phyloP scores from a whole-genome alignment of 1,140 invertebrate genomes.

The Drosophila pallidifrons region DNA sequence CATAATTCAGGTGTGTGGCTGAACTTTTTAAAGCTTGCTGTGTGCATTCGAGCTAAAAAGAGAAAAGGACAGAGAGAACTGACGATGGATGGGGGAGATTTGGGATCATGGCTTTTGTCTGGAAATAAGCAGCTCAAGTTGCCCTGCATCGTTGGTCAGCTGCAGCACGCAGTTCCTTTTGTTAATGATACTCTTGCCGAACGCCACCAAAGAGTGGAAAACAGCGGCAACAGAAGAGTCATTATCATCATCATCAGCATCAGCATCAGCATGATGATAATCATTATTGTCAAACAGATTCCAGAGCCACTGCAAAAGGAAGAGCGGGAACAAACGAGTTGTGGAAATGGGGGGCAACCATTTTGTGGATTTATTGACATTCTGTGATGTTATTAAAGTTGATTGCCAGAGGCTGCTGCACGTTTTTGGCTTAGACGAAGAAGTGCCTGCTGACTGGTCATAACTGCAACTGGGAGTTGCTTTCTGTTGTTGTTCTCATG shows the following conservation, averaged over 20 bases:
- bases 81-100: neutral
- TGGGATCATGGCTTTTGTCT: conserved; percentile 37
- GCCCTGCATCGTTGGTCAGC: conserved; percentile 43
- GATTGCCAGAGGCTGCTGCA: conserved; percentile 79
- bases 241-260: conserved; percentile 6
- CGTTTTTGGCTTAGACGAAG: conserved; percentile 77
- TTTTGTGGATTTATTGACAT: conserved; percentile 84
- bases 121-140: conserved; percentile 70
- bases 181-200: conserved; percentile 81
- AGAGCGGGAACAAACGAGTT: conserved; percentile 17
- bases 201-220: conserved; percentile 12
- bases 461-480: conserved; percentile 15
- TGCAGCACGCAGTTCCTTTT: conserved; percentile 79
- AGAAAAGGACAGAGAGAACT: neutral
- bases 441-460: conserved; percentile 44
- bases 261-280: conserved; percentile 41
- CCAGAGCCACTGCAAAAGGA: conserved; percentile 28
- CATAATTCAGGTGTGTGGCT: neutral
- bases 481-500: conserved; percentile 14
- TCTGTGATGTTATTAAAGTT: conserved; percentile 84
- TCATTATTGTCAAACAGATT: conserved; percentile 58
- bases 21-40: neutral
- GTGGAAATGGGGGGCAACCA: conserved; percentile 38
- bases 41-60: neutral
- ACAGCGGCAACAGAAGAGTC: conserved; percentile 30